Evolutionary conservation across 2,888 invertebrate genomes (phyloP), one percentile per base, ranked within the genome.

Genomic region (Heliconius erato): DNA sequence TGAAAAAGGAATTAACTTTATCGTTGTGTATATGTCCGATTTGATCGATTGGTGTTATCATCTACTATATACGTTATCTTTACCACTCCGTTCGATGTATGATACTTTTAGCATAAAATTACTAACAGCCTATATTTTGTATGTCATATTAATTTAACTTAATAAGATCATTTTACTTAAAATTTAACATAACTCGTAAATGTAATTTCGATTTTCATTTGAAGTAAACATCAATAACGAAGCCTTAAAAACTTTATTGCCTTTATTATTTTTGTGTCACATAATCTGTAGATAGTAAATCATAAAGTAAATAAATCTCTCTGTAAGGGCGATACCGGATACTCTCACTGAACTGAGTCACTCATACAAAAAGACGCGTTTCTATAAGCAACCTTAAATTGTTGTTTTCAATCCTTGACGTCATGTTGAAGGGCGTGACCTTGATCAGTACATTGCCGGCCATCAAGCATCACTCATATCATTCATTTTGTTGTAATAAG

Each of bases 21-120:
- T 82, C 82, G 65, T 28, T 79, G 35, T 79, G 49, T 78, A 79
- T 68, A 63, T 65, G 81, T 84, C 79, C 68, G 79, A 81, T 74
- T 79, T 83, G 84, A 84, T 84, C 83, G 84, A 84, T 84, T 77
- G 83, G 14, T 79, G 69, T 81, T 84, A 84, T 84, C 82, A 68
- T 67, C 69, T 81, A 44, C 72, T 63, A 49, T 67, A 67, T 74
- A 63, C 28, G 74, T 79, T 84, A 84, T 84, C 84, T 72, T 77
- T 78, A 79, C 65, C 72, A 77, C 32, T 79, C 26, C 28, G 49
- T 69, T 40, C 49, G 44, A 79, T 82, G 80, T 69, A 59, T n/a
- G 35, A 68, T 54, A 67, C 44, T 49, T 63, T 68, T 44, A 68
- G 54, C 74, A 68, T 68, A 32, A 54, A 32, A 71, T 59, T 63